Conservation (phyloP, 2,888 invertebrate genomes). For the Arge pagana region DNA sequence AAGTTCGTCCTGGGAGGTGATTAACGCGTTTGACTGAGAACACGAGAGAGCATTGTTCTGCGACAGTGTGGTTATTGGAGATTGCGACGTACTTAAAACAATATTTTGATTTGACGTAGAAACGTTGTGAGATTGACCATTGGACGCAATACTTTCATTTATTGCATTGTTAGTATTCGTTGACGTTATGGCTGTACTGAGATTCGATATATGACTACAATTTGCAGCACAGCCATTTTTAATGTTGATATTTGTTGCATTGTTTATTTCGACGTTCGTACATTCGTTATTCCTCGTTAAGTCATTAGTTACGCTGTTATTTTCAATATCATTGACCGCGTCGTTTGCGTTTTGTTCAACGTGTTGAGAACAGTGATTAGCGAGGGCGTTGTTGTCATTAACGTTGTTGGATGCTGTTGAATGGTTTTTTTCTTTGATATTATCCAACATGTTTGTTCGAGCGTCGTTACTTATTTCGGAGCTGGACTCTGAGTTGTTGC, state of each 20-base stretch:
- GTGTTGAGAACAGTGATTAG: conserved; percentile 27
- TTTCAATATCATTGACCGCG: conserved; percentile 29
- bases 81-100: conserved; percentile 36
- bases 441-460: conserved; percentile 7
- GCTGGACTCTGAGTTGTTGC: conserved; percentile 44
- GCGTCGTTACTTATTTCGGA: conserved; percentile 43
- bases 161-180: conserved; percentile 54
- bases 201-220: conserved; percentile 47
- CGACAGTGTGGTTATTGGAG: conserved; percentile 33
- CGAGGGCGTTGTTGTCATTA: conserved; percentile 27
- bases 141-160: conserved; percentile 55
- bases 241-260: conserved; percentile 56
- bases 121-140: conserved; percentile 45
- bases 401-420: conserved; percentile 27
- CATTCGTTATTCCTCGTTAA: conserved; percentile 44
- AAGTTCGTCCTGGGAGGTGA: conserved; percentile 41
- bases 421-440: conserved; percentile 15
- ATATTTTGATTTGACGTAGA: conserved; percentile 38
- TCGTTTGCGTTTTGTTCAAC: conserved; percentile 38
- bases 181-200: conserved; percentile 50
- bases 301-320: conserved; percentile 12
- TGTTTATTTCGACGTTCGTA: conserved; percentile 56
- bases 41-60: conserved; percentile 32
- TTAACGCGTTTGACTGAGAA: conserved; percentile 31
- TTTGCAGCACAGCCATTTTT: conserved; percentile 48